phyloP scores from a whole-genome alignment of 2,797 vertebrate species.

The Hephaestus fuliginosus region DNA sequence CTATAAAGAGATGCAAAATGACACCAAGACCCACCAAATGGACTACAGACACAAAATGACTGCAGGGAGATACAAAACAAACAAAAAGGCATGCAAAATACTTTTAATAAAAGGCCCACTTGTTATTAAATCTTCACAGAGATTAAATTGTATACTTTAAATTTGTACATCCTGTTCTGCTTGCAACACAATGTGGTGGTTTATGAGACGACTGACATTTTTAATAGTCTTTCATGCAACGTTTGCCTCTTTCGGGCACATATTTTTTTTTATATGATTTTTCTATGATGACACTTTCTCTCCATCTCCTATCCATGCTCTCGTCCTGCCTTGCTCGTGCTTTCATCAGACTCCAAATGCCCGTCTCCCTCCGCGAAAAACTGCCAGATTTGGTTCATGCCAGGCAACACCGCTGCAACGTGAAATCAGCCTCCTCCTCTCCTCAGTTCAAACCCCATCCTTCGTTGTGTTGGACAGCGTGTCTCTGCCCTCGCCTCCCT shows the following conservation, averaged over 20 bases:
- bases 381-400: background rate
- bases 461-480: background rate
- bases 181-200: background rate
- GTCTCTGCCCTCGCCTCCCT: background rate
- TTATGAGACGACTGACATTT: background rate
- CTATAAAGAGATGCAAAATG: background rate
- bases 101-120: background rate
- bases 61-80: no score
- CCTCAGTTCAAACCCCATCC: background rate
- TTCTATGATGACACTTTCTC: background rate
- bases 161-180: background rate
- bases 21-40: background rate
- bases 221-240: background rate
- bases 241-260: background rate
- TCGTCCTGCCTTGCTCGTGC: background rate
- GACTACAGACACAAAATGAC: no score
- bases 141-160: background rate
- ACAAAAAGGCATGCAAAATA: background rate
- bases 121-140: background rate
- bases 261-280: no score
- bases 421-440: background rate
- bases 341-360: conserved; percentile 30
- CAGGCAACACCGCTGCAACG: conserved; percentile 6
- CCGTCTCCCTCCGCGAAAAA: background rate
- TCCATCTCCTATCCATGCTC: background rate